Conservation (phyloP, 37 sponge, comb jelly and placozoan species). For the Oopsacas minuta region DNA sequence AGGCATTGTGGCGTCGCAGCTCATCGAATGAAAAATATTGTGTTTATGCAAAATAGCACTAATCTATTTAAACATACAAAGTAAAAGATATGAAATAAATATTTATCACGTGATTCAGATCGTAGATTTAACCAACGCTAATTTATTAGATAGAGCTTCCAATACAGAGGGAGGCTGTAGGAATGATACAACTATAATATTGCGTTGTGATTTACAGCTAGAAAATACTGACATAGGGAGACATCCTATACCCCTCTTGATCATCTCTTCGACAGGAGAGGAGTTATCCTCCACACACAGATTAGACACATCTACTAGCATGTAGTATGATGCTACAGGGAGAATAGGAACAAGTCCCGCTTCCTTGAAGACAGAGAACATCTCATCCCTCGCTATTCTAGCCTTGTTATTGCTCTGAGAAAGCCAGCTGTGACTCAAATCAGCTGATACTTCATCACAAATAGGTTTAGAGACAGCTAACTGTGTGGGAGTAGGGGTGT, state of each 20-base stretch:
- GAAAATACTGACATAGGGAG: not conserved
- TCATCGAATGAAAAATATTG: no score
- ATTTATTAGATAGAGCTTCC: not conserved
- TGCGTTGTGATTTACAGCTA: not conserved
- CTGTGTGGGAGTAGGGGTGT: not conserved
- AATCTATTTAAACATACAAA: no score
- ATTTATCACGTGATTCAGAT: no score
- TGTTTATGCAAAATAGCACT: no score
- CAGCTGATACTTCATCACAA: not conserved
- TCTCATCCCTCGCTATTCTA: not conserved
- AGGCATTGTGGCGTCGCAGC: no score
- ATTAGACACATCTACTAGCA: not conserved
- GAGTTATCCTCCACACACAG: not conserved
- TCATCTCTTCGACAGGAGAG: not conserved
- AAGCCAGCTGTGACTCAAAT: not conserved
- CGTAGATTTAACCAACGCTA: not conserved
- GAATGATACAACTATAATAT: not conserved
- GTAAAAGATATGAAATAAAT: no score
- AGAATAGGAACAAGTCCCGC: not conserved
- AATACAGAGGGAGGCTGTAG: not conserved
- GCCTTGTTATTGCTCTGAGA: not conserved
- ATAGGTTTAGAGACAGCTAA: not conserved
- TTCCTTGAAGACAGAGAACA: not conserved
- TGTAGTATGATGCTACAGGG: not conserved
- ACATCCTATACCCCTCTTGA: not conserved